Percentiles rank a stretch among this genome's conserved stretches.
Conservation (phyloP, 2,888 invertebrate genomes). For the Orthosia incerta region DNA sequence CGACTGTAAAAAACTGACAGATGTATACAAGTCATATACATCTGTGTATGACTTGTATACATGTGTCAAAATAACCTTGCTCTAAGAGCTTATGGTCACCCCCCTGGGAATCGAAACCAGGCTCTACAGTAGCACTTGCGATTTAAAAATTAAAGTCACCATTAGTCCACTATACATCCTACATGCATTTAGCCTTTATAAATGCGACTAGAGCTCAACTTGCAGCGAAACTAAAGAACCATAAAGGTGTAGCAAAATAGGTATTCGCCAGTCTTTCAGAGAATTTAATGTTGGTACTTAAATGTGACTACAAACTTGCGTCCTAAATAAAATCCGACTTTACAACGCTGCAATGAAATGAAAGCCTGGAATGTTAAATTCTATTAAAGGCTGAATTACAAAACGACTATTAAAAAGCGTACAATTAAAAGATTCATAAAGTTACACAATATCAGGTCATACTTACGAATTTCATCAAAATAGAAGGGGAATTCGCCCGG, state of each 20-base stretch:
- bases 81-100: no score
- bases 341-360: slow-evolving; percentile 56
- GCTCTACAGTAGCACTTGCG: no score
- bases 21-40: no score
- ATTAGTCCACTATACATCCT: slow-evolving; percentile 18
- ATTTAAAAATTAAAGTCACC: slow-evolving; percentile 30
- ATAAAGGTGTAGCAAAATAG: slow-evolving; percentile 53
- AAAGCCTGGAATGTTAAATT: slow-evolving; percentile 39
- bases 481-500: slow-evolving; percentile 94
- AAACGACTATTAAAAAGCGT: slow-evolving; percentile 21
- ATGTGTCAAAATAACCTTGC: no score
- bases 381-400: slow-evolving; percentile 41
- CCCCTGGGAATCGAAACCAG: no score
- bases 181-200: slow-evolving; percentile 30
- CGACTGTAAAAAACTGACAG: no score
- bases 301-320: slow-evolving; percentile 58
- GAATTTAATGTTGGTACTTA: slow-evolving; percentile 58
- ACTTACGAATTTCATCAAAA: slow-evolving; percentile 94
- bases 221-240: slow-evolving; percentile 45
- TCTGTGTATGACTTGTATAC: no score
- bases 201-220: slow-evolving; percentile 25
- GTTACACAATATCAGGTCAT: slow-evolving; percentile 25
- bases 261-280: slow-evolving; percentile 52
- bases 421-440: slow-evolving; percentile 38
- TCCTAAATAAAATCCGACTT: slow-evolving; percentile 53